Evolutionary conservation across 2,888 invertebrate genomes (phyloP).

Genomic region (Limnephilus rhombicus): DNA sequence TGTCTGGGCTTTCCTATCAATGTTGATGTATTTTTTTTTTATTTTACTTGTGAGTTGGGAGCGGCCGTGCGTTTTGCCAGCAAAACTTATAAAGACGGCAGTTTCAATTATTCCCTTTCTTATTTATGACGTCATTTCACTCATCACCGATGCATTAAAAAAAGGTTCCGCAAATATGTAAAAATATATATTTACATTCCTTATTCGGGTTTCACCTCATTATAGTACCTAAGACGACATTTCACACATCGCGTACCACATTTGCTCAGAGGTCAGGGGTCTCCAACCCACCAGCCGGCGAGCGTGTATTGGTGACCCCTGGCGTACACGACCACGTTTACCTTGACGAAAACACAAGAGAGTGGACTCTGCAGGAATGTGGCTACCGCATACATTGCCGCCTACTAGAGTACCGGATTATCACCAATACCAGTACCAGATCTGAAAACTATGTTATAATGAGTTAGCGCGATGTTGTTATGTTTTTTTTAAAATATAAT

Average conservation of each 20-base stretch:
- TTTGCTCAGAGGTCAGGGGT: not conserved
- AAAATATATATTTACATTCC: not conserved
- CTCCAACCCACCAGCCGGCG: conserved; percentile 20
- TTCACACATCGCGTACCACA: not conserved
- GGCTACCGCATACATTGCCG: conserved; percentile 56
- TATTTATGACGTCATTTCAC: not conserved
- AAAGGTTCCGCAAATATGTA: not conserved
- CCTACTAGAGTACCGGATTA: conserved; percentile 21
- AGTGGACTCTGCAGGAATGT: conserved; percentile 60
- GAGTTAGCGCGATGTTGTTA: not conserved
- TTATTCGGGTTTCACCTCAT: not conserved
- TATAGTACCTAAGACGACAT: not conserved
- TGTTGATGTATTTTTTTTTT: too few species aligned
- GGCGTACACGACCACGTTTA: conserved; percentile 56
- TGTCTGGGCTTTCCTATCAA: too few species aligned
- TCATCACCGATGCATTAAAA: not conserved
- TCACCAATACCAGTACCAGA: not conserved
- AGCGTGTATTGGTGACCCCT: conserved; percentile 34
- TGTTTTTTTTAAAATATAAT: not conserved
- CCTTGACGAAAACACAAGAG: conserved; percentile 63
- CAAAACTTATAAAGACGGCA: too few species aligned
- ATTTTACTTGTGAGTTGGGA: too few species aligned
- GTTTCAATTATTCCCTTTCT: too few species aligned
- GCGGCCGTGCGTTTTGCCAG: too few species aligned
- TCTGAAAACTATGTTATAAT: conserved; percentile 10